Base-by-base conservation (phyloP, 2,797 vertebrate genomes). In the Arctocebus calabarensis region DNA sequence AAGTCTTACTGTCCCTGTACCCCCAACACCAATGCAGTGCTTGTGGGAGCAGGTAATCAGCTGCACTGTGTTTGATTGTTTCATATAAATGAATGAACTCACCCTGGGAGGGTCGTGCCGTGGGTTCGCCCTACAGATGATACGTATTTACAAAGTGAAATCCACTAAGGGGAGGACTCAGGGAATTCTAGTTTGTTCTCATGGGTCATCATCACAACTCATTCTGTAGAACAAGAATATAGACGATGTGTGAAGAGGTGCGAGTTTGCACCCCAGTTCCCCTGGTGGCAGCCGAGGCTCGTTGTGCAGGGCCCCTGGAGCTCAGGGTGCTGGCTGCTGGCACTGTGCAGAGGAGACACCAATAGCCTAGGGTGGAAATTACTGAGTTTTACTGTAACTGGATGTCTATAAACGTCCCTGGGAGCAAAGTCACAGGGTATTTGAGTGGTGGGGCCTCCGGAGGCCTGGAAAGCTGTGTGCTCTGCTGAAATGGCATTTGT, bases 81-180 rank as follows among this genome's bases (percentile, higher is more conserved):
- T 52, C 32, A 29, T 66, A 11, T 8, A 16, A 70, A 13, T 23
- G 68, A 40, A 59, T 13, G 25, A 48, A 32, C 17, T 52, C n/a
- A 1, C 2, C 0, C 9, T 0, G 4, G 19, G 19, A 45, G 22
- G 37, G 20, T 64, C 64, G 32, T 0, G 32, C 4, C 27, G 0
- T 19, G 16, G 78, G 32, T 5, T 48, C 45, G 4, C 17, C 3
- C 59, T 12, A 32, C 40, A 11, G 29, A 34, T 2, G 2, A 23
- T 0, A 4, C 0, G 1, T n/a, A 10, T 37, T 64, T 23, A 43
- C 27, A 3, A 32, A 13, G 64, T 3, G 37, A 11, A 57, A 13
- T 0, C 45, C 2, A 1, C 12, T 2, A 7, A 32, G 10, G 52
- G 59, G 13, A 20, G 5, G 5, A 7, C 52, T 34, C 1, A 0